phyloP scores from a whole-genome alignment of 37 sponge, comb jelly and placozoan genomes.

The Beroe forskalii region DNA sequence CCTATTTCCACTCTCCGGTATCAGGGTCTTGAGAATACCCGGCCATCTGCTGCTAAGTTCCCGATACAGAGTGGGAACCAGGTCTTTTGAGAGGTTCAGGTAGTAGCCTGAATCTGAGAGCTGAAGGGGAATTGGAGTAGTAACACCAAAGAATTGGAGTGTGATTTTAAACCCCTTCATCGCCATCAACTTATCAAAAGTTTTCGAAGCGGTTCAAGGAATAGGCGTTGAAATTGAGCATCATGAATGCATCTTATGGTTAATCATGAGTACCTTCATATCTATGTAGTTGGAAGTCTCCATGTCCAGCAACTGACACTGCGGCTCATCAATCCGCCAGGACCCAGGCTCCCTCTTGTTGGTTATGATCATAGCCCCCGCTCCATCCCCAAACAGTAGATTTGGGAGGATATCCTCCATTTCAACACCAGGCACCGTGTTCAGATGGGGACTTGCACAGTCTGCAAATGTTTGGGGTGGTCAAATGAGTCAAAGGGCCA shows the following conservation, averaged over 20 bases:
- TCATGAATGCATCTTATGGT: no score
- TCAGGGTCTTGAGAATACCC: neutral
- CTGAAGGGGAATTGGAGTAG: no score
- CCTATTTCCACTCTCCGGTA: no score
- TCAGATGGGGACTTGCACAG: neutral
- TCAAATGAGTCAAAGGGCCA: no score
- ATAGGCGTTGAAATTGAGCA: no score
- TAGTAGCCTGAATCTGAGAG: constrained; percentile 4
- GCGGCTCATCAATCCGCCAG: neutral
- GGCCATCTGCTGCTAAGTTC: neutral
- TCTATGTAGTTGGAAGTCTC: constrained; percentile 8
- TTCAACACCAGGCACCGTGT: neutral
- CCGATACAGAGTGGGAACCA: neutral
- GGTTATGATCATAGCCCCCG: neutral
- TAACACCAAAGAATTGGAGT: no score
- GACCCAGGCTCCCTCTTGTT: neutral
- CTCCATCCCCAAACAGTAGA: constrained; percentile 40
- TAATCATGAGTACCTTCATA: neutral
- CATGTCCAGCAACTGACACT: neutral
- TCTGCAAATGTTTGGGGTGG: no score
- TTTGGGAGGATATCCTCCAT: constrained; percentile 28
- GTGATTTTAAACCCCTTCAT: no score
- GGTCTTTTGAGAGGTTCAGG: constrained; percentile 8
- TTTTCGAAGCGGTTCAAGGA: no score
- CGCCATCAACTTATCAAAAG: no score